Evolutionary conservation across 2,888 invertebrate genomes (phyloP).

Genomic region (Hirtodrosophila confusa): DNA sequence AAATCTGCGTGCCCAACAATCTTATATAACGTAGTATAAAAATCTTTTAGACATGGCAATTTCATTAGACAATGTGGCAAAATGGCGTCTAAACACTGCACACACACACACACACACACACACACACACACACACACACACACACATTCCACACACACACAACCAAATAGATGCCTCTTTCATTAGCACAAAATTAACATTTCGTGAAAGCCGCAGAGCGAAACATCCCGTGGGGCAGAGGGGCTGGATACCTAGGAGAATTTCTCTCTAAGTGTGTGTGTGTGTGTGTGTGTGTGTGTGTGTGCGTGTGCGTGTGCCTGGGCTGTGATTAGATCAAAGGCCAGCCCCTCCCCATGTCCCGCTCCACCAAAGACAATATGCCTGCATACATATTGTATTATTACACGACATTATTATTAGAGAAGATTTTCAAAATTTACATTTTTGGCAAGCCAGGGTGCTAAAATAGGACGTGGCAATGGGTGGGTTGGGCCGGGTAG

Average conservation of each 20-base stretch:
- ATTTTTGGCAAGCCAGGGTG: conserved; percentile 28
- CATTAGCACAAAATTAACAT: conserved; percentile 75
- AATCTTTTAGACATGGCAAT: conserved; percentile 42
- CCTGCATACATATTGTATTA: conserved; percentile 63
- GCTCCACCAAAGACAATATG: conserved; percentile 43
- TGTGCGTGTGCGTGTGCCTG: conserved; percentile 20
- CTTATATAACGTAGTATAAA: background rate
- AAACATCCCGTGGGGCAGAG: conserved; percentile 17
- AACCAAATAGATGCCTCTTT: conserved; percentile 51
- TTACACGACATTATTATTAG: conserved; percentile 72
- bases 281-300: conserved; percentile 15
- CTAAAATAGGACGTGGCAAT: too few relatives aligned
- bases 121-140: conserved; percentile 1
- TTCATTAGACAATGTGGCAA: conserved; percentile 54
- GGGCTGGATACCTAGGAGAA: conserved; percentile 6
- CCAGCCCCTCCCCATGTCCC: conserved; percentile 13
- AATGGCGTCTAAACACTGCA: conserved; percentile 56
- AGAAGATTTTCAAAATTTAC: conserved; percentile 73
- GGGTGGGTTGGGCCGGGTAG: too few relatives aligned
- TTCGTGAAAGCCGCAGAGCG: conserved; percentile 68
- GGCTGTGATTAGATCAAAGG: conserved; percentile 72
- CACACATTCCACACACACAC: background rate
- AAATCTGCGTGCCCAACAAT: conserved; percentile 20
- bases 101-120: conserved; percentile 14
- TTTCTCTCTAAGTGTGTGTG: conserved; percentile 3